These are phyloP conservation scores for Eretmocerus hayati DNA, from an alignment of 2,888 invertebrate genomes.

Conservation along the genomic window DNA sequence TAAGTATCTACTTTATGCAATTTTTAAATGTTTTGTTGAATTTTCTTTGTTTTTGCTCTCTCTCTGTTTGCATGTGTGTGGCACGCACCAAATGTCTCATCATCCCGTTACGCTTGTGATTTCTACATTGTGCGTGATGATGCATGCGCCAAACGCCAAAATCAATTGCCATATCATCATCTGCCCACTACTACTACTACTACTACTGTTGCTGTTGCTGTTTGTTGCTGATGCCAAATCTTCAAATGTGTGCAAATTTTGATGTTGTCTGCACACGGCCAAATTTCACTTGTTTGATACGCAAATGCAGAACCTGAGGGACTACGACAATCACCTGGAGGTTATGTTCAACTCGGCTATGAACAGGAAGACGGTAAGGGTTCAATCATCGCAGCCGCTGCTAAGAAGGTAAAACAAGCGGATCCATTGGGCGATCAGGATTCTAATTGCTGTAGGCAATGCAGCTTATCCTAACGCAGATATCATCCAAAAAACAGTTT, in stretches of 20 bases:
- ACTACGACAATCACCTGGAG: slow-evolving; percentile 25
- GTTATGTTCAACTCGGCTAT: slow-evolving; percentile 31
- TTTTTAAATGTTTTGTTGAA: no score
- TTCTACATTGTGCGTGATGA: no score
- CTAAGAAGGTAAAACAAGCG: slow-evolving; percentile 28
- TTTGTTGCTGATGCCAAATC: neutral
- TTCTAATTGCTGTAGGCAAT: slow-evolving; percentile 33
- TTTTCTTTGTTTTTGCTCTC: no score
- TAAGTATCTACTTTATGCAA: no score
- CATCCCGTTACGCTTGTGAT: no score
- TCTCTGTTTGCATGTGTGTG: no score
- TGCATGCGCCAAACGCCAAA: no score
- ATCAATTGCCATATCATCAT: no score
- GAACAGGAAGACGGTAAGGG: slow-evolving; percentile 40
- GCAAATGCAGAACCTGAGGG: slow-evolving; percentile 34
- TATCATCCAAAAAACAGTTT: no score
- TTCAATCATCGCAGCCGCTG: slow-evolving; percentile 26
- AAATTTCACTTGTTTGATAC: slow-evolving; percentile 13
- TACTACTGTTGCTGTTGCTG: slow-evolving; percentile 2
- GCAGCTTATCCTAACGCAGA: slow-evolving; percentile 35
- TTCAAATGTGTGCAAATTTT: no score
- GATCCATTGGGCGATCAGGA: slow-evolving; percentile 31
- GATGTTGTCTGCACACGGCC: neutral
- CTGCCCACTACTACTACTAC: no score
- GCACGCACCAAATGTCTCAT: no score